A percentile compares a stretch with the other conserved stretches of the same genome.
Evolutionary conservation across 2,113 vertebrate species (phyloP).

Genomic region (Ornithorhynchus anatinus): DNA sequence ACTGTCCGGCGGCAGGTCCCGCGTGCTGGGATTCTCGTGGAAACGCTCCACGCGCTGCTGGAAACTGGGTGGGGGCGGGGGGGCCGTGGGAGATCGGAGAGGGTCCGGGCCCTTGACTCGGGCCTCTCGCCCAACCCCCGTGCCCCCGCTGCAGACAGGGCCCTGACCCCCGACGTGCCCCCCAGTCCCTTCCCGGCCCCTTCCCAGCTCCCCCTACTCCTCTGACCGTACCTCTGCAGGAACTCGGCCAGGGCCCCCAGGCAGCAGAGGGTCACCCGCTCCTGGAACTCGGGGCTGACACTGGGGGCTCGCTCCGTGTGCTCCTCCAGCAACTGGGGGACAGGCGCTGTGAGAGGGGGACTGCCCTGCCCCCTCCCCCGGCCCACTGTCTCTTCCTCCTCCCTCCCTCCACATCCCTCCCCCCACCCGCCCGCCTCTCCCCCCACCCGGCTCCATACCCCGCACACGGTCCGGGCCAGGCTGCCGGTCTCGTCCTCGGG

Average conservation of each 20-base stretch:
- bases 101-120: fast-evolving
- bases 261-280: conserved; percentile 83
- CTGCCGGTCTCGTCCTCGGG: neutral
- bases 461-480: conserved; percentile 54
- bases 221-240: conserved; percentile 78
- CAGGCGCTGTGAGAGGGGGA: neutral
- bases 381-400: neutral
- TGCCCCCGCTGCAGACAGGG: neutral
- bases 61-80: conserved; percentile 71
- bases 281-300: conserved; percentile 80
- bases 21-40: conserved; percentile 73
- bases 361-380: neutral
- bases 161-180: neutral
- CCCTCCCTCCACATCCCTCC: fast-evolving
- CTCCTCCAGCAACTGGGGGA: conserved; percentile 78
- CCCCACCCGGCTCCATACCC: neutral
- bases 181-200: fast-evolving
- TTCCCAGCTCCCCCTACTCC: fast-evolving
- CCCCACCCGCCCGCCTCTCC: neutral
- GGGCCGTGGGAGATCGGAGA: neutral
- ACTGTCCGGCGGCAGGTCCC: conserved; percentile 60
- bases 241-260: conserved; percentile 86
- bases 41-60: conserved; percentile 87
- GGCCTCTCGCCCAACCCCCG: neutral
- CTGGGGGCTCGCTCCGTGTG: conserved; percentile 85